Conservation (phyloP, 1,140 invertebrate species). For the Araneus ventricosus region DNA sequence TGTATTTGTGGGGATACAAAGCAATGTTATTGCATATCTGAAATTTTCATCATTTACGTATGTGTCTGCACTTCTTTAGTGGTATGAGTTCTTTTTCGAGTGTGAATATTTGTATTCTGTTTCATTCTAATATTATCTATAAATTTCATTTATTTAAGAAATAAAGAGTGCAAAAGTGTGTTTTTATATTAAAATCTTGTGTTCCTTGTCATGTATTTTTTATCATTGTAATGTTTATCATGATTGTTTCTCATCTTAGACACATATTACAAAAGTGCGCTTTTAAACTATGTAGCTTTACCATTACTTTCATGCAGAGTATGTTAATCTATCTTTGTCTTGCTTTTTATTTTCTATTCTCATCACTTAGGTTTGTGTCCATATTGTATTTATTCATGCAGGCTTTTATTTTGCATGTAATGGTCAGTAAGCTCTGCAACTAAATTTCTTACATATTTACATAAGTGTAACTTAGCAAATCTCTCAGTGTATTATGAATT, state of each 20-base stretch:
- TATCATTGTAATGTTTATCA: background rate
- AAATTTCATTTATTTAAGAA: too few relatives aligned
- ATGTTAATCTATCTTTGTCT: too few relatives aligned
- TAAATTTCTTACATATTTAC: background rate
- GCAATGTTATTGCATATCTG: background rate
- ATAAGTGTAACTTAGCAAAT: constrained; percentile 36
- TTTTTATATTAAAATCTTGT: too few relatives aligned
- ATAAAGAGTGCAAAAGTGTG: too few relatives aligned
- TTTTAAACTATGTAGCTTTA: too few relatives aligned
- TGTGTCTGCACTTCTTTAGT: background rate
- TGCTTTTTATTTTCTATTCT: too few relatives aligned
- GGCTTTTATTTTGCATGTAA: background rate
- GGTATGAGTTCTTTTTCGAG: background rate
- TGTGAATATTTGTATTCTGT: too few relatives aligned
- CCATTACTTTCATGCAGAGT: too few relatives aligned
- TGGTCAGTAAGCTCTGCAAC: background rate
- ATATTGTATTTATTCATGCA: constrained; percentile 1
- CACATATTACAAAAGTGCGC: background rate
- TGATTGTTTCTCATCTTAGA: background rate
- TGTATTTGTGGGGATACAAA: too few relatives aligned
- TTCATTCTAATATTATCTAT: too few relatives aligned
- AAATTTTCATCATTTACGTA: too few relatives aligned
- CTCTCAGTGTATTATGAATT: background rate
- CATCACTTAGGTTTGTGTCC: background rate
- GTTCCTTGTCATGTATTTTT: background rate